Percentiles rank a stretch among this genome's conserved stretches.
Evolutionary conservation across 1,140 invertebrate genomes (phyloP).

Genomic region (Tyrophagus putrescentiae): DNA sequence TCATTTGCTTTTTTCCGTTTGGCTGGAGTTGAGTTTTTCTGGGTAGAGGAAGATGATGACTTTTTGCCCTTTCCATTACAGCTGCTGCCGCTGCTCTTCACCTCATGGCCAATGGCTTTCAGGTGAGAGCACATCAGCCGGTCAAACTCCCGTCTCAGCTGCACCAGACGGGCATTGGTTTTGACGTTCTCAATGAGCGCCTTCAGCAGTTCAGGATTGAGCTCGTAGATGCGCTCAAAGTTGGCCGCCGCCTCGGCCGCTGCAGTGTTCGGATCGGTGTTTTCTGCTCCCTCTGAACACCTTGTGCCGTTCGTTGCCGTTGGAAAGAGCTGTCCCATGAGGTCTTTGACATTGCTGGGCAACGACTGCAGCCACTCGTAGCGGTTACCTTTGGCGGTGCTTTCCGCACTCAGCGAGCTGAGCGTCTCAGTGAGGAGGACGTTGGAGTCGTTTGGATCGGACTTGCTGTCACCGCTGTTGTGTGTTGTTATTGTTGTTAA

Average conservation of each 20-base stretch:
- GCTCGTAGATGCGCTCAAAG: neutral
- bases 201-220: slow-evolving; percentile 11
- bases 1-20: no score
- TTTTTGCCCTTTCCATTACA: neutral
- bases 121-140: slow-evolving; percentile 3
- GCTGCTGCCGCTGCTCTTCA: slow-evolving; percentile 5
- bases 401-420: neutral
- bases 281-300: no score
- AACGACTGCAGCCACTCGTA: neutral
- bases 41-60: no score
- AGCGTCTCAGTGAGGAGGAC: neutral
- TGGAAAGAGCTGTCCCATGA: neutral
- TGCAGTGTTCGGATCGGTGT: neutral
- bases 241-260: neutral
- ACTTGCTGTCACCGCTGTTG: neutral
- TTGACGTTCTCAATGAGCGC: neutral
- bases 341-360: neutral
- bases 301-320: neutral
- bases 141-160: slow-evolving; percentile 9
- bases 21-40: no score
- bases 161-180: slow-evolving; percentile 9
- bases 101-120: neutral
- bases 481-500: neutral
- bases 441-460: neutral
- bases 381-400: neutral